Evolutionary conservation across 2,113 vertebrate species (phyloP).

Genomic region (Atrichornis clamosus): DNA sequence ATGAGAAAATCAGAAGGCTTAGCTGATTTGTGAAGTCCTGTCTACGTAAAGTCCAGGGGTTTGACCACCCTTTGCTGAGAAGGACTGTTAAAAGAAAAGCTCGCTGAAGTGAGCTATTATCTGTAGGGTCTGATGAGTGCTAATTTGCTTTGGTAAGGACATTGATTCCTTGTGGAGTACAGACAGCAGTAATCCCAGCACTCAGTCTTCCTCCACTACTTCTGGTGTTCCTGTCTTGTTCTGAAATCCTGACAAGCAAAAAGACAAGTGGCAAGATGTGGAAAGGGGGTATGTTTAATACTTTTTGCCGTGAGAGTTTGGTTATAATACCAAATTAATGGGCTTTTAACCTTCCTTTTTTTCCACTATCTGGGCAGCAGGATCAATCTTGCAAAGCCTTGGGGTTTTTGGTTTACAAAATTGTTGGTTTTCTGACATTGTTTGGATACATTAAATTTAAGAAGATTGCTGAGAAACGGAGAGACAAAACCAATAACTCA

Average conservation of each 20-base stretch:
- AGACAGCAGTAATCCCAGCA: neutral
- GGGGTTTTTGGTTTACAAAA: conserved; percentile 21
- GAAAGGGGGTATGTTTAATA: neutral
- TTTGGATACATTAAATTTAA: conserved; percentile 45
- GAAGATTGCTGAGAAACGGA: conserved; percentile 8
- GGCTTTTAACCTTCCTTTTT: neutral
- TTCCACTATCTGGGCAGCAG: neutral
- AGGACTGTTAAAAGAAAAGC: neutral
- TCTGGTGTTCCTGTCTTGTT: neutral
- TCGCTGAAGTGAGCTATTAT: neutral
- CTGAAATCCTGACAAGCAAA: neutral
- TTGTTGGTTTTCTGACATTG: neutral
- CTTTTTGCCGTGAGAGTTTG: neutral
- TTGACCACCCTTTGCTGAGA: neutral
- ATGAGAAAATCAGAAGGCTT: neutral
- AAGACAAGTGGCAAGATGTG: neutral
- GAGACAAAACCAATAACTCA: conserved; percentile 57
- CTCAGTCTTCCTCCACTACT: neutral
- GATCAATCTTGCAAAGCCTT: neutral
- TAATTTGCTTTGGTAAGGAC: neutral
- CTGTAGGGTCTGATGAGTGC: neutral
- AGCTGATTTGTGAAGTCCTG: neutral
- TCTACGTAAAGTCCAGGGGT: neutral
- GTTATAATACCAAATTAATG: neutral
- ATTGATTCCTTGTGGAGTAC: neutral